These are phyloP conservation scores for Ectropis grisescens DNA, from an alignment of 1,140 invertebrate genomes.

Conservation along the genomic window DNA sequence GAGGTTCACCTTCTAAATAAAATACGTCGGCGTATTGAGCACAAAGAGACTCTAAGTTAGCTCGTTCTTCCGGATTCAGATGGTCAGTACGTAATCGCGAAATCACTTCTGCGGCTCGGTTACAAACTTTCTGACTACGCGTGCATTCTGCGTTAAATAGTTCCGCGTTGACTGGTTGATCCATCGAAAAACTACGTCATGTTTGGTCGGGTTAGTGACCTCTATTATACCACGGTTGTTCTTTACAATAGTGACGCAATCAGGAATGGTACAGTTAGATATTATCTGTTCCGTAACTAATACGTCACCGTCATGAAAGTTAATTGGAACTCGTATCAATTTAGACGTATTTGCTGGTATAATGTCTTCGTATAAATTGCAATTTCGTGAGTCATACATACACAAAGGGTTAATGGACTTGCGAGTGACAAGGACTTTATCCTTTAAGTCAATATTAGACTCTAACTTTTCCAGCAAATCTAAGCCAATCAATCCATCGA, in stretches of 20 bases:
- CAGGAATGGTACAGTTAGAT: slow-evolving; percentile 10
- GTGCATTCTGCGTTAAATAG: slow-evolving; percentile 2
- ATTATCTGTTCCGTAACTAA: slow-evolving; percentile 9
- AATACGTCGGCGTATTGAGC: slow-evolving; percentile 5
- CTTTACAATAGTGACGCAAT: slow-evolving; percentile 7
- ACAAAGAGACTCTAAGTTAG: slow-evolving; percentile 4
- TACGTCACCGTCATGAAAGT: slow-evolving; percentile 10
- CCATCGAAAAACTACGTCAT: slow-evolving; percentile 12
- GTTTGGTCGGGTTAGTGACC: slow-evolving; percentile 4
- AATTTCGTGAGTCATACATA: no score
- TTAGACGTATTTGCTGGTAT: slow-evolving; percentile 9
- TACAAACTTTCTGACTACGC: not conserved
- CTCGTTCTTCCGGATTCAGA: slow-evolving; percentile 4
- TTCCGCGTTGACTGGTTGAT: slow-evolving; percentile 1
- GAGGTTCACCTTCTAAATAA: no score
- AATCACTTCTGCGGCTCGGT: not conserved
- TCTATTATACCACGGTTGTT: slow-evolving; percentile 4
- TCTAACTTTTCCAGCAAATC: no score
- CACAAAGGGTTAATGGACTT: no score
- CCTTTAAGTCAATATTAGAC: no score
- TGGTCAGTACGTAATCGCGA: slow-evolving; percentile 3
- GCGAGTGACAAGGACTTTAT: no score
- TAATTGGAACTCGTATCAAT: slow-evolving; percentile 8
- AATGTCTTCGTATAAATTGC: no score
- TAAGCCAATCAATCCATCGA: no score